These are phyloP conservation scores for Choloepus didactylus DNA, from an alignment of 2,797 vertebrate species.

Conservation along the genomic window DNA sequence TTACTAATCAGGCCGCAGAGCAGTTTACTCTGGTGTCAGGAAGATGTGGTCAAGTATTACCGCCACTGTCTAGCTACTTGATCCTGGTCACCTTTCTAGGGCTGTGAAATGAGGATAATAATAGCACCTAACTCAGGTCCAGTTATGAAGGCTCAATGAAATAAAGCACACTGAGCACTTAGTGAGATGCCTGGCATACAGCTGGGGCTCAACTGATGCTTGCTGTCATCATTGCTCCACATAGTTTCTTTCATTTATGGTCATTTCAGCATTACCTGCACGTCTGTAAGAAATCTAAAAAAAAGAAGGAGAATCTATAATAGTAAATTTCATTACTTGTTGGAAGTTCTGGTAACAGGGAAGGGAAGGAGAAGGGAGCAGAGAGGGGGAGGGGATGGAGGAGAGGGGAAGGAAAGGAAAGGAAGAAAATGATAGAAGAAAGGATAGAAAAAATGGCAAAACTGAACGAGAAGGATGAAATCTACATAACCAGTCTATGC, in stretches of 20 bases:
- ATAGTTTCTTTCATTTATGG: neutral
- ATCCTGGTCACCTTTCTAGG: neutral
- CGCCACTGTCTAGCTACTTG: neutral
- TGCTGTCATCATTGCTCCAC: accelerated
- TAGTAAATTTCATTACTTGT: neutral
- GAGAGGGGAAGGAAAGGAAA: accelerated
- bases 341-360: neutral
- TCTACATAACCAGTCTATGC: accelerated
- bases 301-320: neutral
- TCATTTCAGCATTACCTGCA: neutral
- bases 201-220: neutral
- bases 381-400: no score
- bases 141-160: neutral
- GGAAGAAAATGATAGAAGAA: neutral
- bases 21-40: neutral
- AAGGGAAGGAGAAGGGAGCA: neutral
- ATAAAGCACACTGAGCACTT: neutral
- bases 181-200: neutral
- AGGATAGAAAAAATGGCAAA: neutral
- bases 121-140: neutral
- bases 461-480: neutral
- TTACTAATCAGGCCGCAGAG: neutral
- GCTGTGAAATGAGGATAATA: neutral
- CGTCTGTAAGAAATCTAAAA: neutral
- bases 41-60: neutral